phyloP scores from a whole-genome alignment of 1,140 invertebrate species.

The Nasonia longicornis region DNA sequence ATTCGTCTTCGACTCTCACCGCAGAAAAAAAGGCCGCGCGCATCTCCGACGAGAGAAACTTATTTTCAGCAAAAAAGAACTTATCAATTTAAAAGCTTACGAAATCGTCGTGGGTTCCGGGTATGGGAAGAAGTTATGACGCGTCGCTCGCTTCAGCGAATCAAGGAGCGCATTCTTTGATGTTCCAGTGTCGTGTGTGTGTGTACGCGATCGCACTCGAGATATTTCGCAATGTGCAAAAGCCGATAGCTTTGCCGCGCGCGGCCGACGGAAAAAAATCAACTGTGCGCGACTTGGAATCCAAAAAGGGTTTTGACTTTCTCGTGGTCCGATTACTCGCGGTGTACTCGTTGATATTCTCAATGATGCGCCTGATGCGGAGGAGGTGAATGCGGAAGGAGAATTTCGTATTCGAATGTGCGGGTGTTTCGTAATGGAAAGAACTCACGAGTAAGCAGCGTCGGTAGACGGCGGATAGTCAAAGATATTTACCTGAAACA shows the following conservation, averaged over 20 bases:
- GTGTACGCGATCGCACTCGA: not conserved
- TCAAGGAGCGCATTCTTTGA: conserved; percentile 17
- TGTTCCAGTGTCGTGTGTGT: not conserved
- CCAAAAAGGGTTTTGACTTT: conserved; percentile 1
- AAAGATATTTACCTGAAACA: conserved; percentile 35
- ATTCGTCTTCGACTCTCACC: too few relatives aligned
- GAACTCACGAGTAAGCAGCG: conserved; percentile 1
- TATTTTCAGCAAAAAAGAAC: not conserved
- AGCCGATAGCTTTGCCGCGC: not conserved
- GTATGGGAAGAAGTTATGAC: not conserved
- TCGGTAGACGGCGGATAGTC: not conserved
- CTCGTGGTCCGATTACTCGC: not conserved
- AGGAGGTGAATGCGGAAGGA: too few relatives aligned
- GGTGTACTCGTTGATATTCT: not conserved
- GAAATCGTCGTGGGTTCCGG: not conserved
- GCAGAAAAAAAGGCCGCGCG: not conserved
- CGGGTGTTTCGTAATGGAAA: not conserved
- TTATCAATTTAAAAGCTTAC: conserved; percentile 7
- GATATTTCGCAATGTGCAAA: conserved; percentile 7
- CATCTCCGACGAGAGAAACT: not conserved
- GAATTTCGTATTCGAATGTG: not conserved
- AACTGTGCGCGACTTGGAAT: not conserved
- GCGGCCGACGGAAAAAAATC: not conserved
- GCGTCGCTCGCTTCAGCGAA: conserved; percentile 11
- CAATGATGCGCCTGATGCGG: not conserved